Conservation (phyloP, 2,888 invertebrate genomes). For the Andrena haemorrhoa region DNA sequence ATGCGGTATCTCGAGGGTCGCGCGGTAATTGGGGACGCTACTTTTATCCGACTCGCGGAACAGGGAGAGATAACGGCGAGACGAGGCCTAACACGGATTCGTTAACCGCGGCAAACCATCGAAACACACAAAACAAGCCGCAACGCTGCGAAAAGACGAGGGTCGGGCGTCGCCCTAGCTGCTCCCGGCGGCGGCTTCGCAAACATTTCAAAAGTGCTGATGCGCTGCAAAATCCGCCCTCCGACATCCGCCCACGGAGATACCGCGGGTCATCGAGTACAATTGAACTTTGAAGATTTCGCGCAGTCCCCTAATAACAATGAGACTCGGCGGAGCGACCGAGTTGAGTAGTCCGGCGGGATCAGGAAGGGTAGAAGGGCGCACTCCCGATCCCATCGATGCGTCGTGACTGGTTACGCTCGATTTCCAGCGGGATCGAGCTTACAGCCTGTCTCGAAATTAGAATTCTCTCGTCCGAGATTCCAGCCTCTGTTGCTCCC, state of each 20-base stretch:
- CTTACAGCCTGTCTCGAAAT: neutral
- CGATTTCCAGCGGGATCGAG: conserved; percentile 52
- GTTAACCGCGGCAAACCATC: conserved; percentile 22
- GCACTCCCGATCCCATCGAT: conserved; percentile 20
- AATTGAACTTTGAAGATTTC: conserved; percentile 57
- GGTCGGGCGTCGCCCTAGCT: conserved; percentile 17
- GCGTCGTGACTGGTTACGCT: conserved; percentile 37
- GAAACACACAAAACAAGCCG: conserved; percentile 33
- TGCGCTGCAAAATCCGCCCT: conserved; percentile 39
- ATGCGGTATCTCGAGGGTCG: conserved; percentile 6
- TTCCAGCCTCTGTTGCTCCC: neutral
- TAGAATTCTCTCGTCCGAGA: neutral
- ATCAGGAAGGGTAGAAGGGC: conserved; percentile 38
- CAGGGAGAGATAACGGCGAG: neutral
- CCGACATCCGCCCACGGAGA: conserved; percentile 13
- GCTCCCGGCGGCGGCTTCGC: conserved; percentile 4
- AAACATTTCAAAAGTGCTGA: conserved; percentile 62
- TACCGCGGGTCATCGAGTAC: conserved; percentile 58
- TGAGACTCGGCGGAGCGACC: conserved; percentile 25
- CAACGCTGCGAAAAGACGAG: conserved; percentile 18
- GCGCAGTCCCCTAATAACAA: conserved; percentile 54
- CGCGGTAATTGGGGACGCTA: neutral
- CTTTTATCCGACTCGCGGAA: neutral
- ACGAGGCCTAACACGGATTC: conserved; percentile 15
- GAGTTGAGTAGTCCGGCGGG: conserved; percentile 55